Conservation (phyloP, 92 coral and sea anemone genomes). For the Phenganax marumi region DNA sequence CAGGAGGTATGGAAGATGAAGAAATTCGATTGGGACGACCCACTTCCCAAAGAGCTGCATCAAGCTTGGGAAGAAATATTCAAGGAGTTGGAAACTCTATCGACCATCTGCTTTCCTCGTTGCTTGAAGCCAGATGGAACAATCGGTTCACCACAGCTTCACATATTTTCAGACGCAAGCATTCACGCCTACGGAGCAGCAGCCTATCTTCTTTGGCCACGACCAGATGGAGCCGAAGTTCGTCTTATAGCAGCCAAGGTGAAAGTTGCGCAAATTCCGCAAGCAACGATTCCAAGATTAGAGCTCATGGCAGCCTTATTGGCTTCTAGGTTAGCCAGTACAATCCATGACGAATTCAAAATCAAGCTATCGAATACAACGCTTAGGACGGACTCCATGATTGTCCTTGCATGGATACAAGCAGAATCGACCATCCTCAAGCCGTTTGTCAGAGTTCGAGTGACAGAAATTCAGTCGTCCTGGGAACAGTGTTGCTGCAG, state of each 20-base stretch:
- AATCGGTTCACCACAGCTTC: slow-evolving; percentile 17
- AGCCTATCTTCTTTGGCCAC: not conserved
- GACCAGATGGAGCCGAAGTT: not conserved
- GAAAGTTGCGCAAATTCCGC: not conserved
- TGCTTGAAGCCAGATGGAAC: too few species aligned
- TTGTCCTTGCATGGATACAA: slow-evolving; percentile 39
- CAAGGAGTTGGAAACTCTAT: not conserved
- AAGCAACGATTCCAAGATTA: not conserved
- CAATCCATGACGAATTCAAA: slow-evolving; percentile 35
- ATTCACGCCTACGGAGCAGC: not conserved
- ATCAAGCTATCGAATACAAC: slow-evolving; percentile 11
- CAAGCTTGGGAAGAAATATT: not conserved
- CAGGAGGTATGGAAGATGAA: slow-evolving; percentile 12
- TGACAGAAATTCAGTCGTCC: slow-evolving; percentile 47
- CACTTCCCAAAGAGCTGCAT: not conserved
- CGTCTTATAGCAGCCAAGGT: slow-evolving; percentile 13
- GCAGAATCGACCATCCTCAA: slow-evolving; percentile 37
- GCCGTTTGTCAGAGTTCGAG: slow-evolving; percentile 44
- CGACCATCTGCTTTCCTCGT: not conserved
- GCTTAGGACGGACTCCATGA: slow-evolving; percentile 45
- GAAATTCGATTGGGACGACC: slow-evolving; percentile 18
- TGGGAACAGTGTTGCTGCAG: slow-evolving; percentile 31
- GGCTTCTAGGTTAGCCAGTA: slow-evolving; percentile 39
- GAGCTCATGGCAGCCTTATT: slow-evolving; percentile 14
- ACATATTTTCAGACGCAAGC: not conserved